Base-by-base conservation (phyloP, 2,888 invertebrate species). In the Sipha maydis region DNA sequence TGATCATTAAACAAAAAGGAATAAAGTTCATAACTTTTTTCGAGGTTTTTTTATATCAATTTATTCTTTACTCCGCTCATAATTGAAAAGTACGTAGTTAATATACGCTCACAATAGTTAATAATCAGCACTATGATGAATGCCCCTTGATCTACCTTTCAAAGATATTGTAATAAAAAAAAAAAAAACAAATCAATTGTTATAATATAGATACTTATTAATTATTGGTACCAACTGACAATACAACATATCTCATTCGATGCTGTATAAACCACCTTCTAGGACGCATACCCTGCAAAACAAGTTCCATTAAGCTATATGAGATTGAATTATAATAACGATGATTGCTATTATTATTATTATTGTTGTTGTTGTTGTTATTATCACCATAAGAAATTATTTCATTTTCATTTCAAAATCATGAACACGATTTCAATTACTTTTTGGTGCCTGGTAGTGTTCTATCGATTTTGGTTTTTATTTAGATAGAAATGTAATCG, bases 401-500 rank as follows among this genome's bases (percentile, higher is more conserved):
- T 85, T 67, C 41, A 19, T 77, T 85, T 84, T 34, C n/a, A 61
- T 67, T 38, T 54, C 61, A 76, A 61, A 76, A 84, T 28, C 61
- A 61, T 28, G 67, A 25, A 77, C 84, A 85, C 84, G 84, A 85
- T 85, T 77, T 85, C 76, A 48, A 85, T 85, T 77, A 85, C 1
- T 3, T 61, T n/a, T 34, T 48, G 14, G 48, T 48, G 48, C 48
- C 48, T 48, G 48, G 25, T 1, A 28, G 31, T 56, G 71, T 71
- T 48, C 3, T 25, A 54, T 54, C 21, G 11, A 25, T n/a, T 54
- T 83, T 17, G n/a, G n/a, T 31, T 73, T 54, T 73, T 73, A 75
- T 75, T 38, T 14, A 14, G 34, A 7, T 41, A n/a, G 54, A 54
- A 34, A 54, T 11, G 14, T 31, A 75, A 75, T 38, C 17, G 21